Evolutionary conservation across 2,797 vertebrate genomes (phyloP), one percentile per base, ranked within the genome.

Genomic region (Mycteria americana): DNA sequence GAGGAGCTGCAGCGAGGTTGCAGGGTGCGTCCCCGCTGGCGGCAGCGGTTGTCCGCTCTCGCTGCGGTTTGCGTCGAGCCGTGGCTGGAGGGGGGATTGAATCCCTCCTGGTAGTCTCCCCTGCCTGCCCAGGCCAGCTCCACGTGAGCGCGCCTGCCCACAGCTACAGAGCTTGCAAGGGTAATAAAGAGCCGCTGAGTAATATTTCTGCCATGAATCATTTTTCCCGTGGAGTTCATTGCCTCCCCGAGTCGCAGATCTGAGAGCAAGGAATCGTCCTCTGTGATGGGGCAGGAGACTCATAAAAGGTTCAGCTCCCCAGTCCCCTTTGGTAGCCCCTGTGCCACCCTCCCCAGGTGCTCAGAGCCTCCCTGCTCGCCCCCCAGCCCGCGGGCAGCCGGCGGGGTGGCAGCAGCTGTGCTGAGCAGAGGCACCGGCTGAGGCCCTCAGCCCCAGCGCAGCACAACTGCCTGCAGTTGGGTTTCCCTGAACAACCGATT

Each of bases 331-430:
- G 37, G 43, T 28, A 56, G 51, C 31, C 50, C 15, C 60, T 2
- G 1, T 0, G 0, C 30, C 4, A 7, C n/a, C 17, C 30, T 64
- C 18, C 19, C 33, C 13, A 6, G 45, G 28, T 9, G 4, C 23
- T 35, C 21, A 31, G 64, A 57, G 25, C 28, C 19, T 24, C 43
- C 28, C 11, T 5, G 11, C 33, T 72, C 3, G 2, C n/a, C 70
- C 39, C 43, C 4, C 1, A 78, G 43, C 35, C 53, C 2, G 2
- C 0, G 1, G 39, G 62, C 41, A 62, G 64, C 6, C 1, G 7
- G 35, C 1, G 4, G 31, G 3, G 17, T 33, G 60, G 25, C 50
- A 53, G 27, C 0, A 33, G 17, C 46, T 39, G 60, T 14, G 31
- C 12, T 9, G 54, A 27, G 51, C 65, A 33, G 59, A 10, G 22